Percentiles rank a stretch among this genome's conserved stretches.
Evolutionary conservation across 1,140 invertebrate genomes (phyloP).

Genomic region (Drosophila rufa): DNA sequence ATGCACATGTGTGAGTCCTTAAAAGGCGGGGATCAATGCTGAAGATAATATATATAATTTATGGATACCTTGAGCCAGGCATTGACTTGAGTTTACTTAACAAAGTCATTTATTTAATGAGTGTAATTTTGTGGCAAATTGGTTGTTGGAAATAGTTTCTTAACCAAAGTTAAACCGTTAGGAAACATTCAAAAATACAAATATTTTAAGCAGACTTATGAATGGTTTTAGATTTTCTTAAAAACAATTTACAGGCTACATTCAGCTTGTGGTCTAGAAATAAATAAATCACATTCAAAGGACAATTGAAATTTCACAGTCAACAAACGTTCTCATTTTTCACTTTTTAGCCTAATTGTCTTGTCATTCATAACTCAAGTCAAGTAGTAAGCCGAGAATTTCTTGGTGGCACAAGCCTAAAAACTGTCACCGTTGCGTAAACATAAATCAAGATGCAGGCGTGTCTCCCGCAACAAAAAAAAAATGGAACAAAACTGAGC

Average conservation of each 20-base stretch:
- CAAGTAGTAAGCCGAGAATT: slow-evolving; percentile 44
- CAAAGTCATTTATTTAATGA: neutral
- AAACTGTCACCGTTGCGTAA: slow-evolving; percentile 60
- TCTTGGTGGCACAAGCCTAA: slow-evolving; percentile 25
- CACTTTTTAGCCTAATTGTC: slow-evolving; percentile 48
- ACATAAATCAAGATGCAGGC: slow-evolving; percentile 71
- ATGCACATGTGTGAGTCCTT: neutral
- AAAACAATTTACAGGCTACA: neutral
- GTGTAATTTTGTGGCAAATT: neutral
- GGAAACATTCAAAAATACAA: neutral
- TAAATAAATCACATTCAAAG: slow-evolving; percentile 16
- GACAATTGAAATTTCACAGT: slow-evolving; percentile 5
- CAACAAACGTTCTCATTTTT: slow-evolving; percentile 54
- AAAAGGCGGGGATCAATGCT: neutral
- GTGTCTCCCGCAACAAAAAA: slow-evolving; percentile 35
- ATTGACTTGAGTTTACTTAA: neutral
- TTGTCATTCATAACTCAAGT: slow-evolving; percentile 51
- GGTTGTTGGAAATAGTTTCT: neutral
- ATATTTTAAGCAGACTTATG: neutral
- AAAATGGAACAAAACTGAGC: slow-evolving; percentile 14
- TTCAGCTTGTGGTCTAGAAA: neutral
- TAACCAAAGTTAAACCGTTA: no score
- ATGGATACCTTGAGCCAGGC: neutral
- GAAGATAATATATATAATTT: neutral
- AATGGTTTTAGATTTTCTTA: neutral